Evolutionary conservation across 1,140 invertebrate genomes (phyloP), one percentile per base, ranked within the genome.

Genomic region (Micrasema longulum): DNA sequence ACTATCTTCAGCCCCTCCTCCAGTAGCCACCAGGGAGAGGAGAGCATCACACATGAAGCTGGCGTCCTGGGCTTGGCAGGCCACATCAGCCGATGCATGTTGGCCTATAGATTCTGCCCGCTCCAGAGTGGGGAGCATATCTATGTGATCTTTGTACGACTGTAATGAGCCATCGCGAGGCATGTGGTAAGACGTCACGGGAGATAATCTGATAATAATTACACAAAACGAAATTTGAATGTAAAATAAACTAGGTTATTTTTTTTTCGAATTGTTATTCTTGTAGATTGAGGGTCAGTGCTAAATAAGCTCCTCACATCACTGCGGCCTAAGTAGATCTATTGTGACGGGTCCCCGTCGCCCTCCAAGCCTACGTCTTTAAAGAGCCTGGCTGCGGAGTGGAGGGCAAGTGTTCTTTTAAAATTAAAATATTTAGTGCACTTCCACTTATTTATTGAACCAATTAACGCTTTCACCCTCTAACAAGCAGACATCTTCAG

Each of bases 21-120:
- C 82, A 71, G 94, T 88, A 0, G 84, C 87, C 79, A 96, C 92
- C 77, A 97, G 86, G 41, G 91, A 90, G 81, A 96, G 91, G 12
- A 97, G 83, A 0, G 93, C 94, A 66, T 90, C 88, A 79, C 95
- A 96, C 76, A 97, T 86, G 50, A 88, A 87, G 72, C 91, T 86
- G 0, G 92, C 91, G 64, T 93, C 94, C 69, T 84, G 82, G 9
- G 82, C 81, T 10, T 81, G 86, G 47, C 93, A 95, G 11, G 94
- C 91, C 65, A 97, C 95, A 79, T 97, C 95, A 2, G 95, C 95
- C 80, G 97, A 97, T 3, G 93, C 89, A 84, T 97, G 95, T 72
- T 97, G 91, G 7, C 95, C 95, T 79, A 96, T 94, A 0, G 89
- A 92, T 83, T 95, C 93, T 0, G 94, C 93, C 70, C 89, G 88